These are phyloP conservation scores for Antigone vipio DNA, from an alignment of 2,113 vertebrate genomes.

Conservation along the genomic window DNA sequence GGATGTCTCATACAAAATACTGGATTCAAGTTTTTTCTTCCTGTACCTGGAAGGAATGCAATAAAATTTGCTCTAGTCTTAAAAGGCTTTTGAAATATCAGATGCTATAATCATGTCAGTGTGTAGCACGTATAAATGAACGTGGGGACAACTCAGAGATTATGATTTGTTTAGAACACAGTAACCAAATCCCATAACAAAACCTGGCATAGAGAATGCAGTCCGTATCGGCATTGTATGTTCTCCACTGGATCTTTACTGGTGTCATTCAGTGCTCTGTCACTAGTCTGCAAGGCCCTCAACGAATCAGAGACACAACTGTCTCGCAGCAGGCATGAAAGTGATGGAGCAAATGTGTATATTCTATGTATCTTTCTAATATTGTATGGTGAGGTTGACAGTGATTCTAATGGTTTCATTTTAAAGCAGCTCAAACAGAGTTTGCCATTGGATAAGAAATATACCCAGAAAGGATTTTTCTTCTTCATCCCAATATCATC, in stretches of 20 bases:
- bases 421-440: not conserved
- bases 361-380: not conserved
- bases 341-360: not conserved
- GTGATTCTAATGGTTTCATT: not conserved
- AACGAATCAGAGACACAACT: not conserved
- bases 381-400: not conserved
- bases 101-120: not conserved
- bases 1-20: not conserved
- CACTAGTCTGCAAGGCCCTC: not conserved
- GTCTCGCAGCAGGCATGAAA: not conserved
- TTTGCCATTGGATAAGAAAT: not conserved
- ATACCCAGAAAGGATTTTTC: not conserved
- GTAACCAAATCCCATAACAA: not conserved
- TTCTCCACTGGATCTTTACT: not conserved
- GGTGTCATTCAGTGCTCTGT: not conserved
- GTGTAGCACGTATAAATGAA: not conserved
- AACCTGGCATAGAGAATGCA: not conserved
- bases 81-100: not conserved
- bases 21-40: not conserved
- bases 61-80: not conserved
- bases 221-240: accelerated
- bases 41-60: not conserved
- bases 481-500: not conserved
- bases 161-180: not conserved
- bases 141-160: not conserved